phyloP scores from a whole-genome alignment of 2,113 vertebrate species.

The Ceratotherium simum region DNA sequence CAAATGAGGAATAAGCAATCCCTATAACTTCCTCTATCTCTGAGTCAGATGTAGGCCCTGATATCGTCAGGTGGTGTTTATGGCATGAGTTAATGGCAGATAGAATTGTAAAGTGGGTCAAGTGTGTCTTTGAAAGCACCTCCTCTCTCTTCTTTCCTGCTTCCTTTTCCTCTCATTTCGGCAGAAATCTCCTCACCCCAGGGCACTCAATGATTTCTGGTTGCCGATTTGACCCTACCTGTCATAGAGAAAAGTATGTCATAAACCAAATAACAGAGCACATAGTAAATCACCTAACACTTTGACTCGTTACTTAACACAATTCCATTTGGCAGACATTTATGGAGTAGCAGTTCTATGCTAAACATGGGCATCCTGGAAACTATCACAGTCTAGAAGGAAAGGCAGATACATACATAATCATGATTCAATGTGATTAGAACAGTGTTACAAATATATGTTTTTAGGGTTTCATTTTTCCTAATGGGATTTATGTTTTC shows the following conservation, averaged over 20 bases:
- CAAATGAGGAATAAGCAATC: neutral
- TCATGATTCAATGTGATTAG: neutral
- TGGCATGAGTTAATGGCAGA: accelerated
- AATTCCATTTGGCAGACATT: neutral
- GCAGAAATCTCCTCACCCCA: neutral
- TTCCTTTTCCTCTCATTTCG: neutral
- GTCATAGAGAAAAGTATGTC: neutral
- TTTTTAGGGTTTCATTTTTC: neutral
- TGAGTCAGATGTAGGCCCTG: neutral
- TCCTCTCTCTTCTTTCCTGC: neutral
- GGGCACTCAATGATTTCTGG: neutral
- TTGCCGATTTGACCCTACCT: neutral
- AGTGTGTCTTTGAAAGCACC: neutral
- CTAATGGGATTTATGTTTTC: neutral
- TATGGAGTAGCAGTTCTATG: neutral
- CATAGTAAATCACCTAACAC: constrained; percentile 1
- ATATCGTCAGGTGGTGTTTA: neutral
- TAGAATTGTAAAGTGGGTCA: neutral
- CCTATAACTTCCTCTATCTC: neutral
- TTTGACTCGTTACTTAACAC: constrained; percentile 21
- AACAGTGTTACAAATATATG: neutral
- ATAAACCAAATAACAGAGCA: neutral
- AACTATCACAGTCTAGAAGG: neutral
- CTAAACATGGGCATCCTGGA: neutral
- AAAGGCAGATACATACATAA: neutral